Percentiles rank a stretch among this genome's conserved stretches.
phyloP scores from a whole-genome alignment of 2,888 invertebrate genomes.

The Tinea semifulvella region DNA sequence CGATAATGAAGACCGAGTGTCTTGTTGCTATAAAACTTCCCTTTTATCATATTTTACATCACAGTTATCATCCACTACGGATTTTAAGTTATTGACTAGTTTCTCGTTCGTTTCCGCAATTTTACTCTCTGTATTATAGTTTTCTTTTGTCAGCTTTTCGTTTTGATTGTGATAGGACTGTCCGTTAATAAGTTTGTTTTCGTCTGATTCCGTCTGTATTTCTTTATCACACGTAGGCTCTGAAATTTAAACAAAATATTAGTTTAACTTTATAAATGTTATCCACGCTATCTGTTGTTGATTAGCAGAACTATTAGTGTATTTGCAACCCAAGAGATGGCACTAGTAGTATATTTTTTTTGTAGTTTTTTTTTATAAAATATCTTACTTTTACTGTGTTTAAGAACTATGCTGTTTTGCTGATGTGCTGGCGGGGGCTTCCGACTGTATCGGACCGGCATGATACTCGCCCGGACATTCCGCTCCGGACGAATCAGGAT shows the following conservation, averaged over 20 bases:
- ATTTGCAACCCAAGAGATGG: no score
- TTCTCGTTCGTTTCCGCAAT: slow-evolving; percentile 5
- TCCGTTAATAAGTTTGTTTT: slow-evolving; percentile 40
- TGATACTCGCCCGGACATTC: slow-evolving; percentile 88
- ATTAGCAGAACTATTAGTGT: no score
- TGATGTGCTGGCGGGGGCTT: slow-evolving; percentile 37
- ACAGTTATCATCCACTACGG: slow-evolving; percentile 18
- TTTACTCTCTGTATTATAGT: slow-evolving; percentile 21
- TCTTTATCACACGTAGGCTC: slow-evolving; percentile 42
- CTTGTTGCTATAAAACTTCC: slow-evolving; percentile 50
- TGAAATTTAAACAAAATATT: slow-evolving; percentile 24
- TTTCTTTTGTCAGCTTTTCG: neutral
- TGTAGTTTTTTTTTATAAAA: neutral
- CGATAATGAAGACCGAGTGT: slow-evolving; percentile 40
- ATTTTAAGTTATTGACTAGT: slow-evolving; percentile 1
- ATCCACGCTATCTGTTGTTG: no score
- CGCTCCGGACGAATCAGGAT: slow-evolving; percentile 89
- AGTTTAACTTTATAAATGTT: no score
- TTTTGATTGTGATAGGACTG: slow-evolving; percentile 29
- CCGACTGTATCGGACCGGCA: slow-evolving; percentile 70
- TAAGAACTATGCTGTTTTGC: slow-evolving; percentile 31
- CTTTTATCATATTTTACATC: slow-evolving; percentile 25
- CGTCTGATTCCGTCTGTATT: slow-evolving; percentile 51
- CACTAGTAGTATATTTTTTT: neutral
- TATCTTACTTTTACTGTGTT: slow-evolving; percentile 40